These are phyloP conservation scores for Acanthurus leucopareius DNA, from an alignment of 2,797 vertebrate species.

Conservation along the genomic window DNA sequence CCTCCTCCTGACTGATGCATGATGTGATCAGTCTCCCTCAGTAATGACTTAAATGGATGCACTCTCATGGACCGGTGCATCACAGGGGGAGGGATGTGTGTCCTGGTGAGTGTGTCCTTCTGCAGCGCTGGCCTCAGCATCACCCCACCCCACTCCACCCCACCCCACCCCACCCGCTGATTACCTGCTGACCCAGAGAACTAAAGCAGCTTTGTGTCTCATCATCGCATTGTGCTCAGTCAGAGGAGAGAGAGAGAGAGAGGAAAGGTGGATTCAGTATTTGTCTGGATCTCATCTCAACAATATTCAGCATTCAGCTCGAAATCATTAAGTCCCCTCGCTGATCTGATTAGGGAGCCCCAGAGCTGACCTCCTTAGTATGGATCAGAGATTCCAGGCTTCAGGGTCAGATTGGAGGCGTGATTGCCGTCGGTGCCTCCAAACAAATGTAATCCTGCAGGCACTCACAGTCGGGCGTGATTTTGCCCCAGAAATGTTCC, in stretches of 20 bases:
- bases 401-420: slow-evolving; percentile 37
- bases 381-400: slow-evolving; percentile 64
- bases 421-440: slow-evolving; percentile 5
- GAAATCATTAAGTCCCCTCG: slow-evolving; percentile 51
- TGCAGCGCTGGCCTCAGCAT: slow-evolving; percentile 37
- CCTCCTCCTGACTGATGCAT: not conserved
- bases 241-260: not conserved
- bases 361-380: too few relatives aligned
- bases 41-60: slow-evolving; percentile 31
- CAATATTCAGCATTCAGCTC: slow-evolving; percentile 48
- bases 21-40: not conserved
- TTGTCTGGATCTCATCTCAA: slow-evolving; percentile 49
- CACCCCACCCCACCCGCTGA: slow-evolving; percentile 57
- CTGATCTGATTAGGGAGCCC: slow-evolving; percentile 75
- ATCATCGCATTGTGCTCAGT: slow-evolving; percentile 20
- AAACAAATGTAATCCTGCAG: not conserved
- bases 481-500: slow-evolving; percentile 45
- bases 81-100: slow-evolving; percentile 22
- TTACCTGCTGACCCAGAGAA: slow-evolving; percentile 77
- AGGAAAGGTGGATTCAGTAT: slow-evolving; percentile 55
- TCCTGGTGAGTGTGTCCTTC: slow-evolving; percentile 2
- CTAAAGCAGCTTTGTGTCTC: slow-evolving; percentile 75
- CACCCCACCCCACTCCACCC: too few relatives aligned
- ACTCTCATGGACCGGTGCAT: slow-evolving; percentile 7
- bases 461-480: not conserved